Percentiles rank a stretch among this genome's conserved stretches.
Evolutionary conservation across 1,140 invertebrate species (phyloP).

Genomic region (Solen grandis): DNA sequence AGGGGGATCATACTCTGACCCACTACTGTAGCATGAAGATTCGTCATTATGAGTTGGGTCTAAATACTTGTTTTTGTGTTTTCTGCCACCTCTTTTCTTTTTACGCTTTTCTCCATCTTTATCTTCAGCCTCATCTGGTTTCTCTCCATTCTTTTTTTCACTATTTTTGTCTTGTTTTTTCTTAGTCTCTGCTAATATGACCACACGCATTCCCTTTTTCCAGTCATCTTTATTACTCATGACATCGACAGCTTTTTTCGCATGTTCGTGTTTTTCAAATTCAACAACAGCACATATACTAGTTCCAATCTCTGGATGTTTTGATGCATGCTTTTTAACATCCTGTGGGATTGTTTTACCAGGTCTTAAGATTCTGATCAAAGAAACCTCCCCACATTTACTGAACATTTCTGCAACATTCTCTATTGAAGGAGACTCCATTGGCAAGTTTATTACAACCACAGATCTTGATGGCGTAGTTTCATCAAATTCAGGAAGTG

Average conservation of each 20-base stretch:
- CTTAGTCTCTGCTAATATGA: conserved; percentile 72
- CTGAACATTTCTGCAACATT: conserved; percentile 93
- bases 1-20: conserved; percentile 73
- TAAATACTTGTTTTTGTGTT: conserved; percentile 71
- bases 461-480: conserved; percentile 93
- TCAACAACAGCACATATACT: conserved; percentile 93
- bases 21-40: conserved; percentile 75
- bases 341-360: conserved; percentile 93
- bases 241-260: conserved; percentile 88
- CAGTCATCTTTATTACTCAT: conserved; percentile 79
- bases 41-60: conserved; percentile 72
- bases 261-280: conserved; percentile 92
- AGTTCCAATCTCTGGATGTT: conserved; percentile 91
- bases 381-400: conserved; percentile 92
- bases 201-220: conserved; percentile 83
- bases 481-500: conserved; percentile 94
- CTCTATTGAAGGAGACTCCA: conserved; percentile 92
- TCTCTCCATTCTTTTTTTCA: conserved; percentile 62
- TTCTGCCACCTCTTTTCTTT: conserved; percentile 67
- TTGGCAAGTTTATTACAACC: conserved; percentile 91
- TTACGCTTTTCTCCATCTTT: conserved; percentile 70
- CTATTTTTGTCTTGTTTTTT: conserved; percentile 73
- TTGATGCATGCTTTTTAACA: conserved; percentile 92
- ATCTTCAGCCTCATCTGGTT: conserved; percentile 64
- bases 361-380: conserved; percentile 91